phyloP scores from a whole-genome alignment of 1,140 invertebrate genomes.

The Vanessa atalanta region DNA sequence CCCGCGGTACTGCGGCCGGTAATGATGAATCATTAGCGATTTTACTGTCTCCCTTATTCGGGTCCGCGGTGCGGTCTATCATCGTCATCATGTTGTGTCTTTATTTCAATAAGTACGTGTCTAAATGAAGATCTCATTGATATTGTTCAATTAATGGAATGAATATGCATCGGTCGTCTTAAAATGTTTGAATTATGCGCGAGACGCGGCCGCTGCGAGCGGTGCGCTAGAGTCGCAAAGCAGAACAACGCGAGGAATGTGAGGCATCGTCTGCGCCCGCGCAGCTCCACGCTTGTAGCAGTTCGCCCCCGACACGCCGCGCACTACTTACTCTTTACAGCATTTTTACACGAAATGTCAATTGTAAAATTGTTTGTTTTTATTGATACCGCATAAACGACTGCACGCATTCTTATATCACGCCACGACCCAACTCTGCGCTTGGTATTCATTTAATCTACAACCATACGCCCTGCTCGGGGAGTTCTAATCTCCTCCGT shows the following conservation, averaged over 20 bases:
- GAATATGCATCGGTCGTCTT: conserved; percentile 16
- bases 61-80: not conserved
- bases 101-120: not conserved
- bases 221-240: not conserved
- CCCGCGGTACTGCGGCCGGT: not conserved
- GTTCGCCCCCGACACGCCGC: not conserved
- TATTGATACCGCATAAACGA: not conserved
- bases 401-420: not conserved
- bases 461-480: too few species aligned
- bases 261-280: conserved; percentile 8
- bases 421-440: not conserved
- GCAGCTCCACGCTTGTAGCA: too few species aligned
- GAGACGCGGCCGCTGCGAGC: not conserved
- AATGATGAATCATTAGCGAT: conserved; percentile 9
- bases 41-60: not conserved
- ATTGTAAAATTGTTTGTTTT: not conserved
- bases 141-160: conserved; percentile 19
- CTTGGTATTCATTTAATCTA: too few species aligned
- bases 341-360: conserved; percentile 11
- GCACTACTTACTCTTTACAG: conserved; percentile 16
- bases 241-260: not conserved
- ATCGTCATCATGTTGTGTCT: not conserved
- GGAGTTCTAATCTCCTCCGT: too few species aligned
- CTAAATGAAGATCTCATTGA: not conserved
- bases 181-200: conserved; percentile 13